A percentile compares a stretch with the other conserved stretches of the same genome.
phyloP scores from a whole-genome alignment of 2,113 vertebrate species.

The Uria lomvia region DNA sequence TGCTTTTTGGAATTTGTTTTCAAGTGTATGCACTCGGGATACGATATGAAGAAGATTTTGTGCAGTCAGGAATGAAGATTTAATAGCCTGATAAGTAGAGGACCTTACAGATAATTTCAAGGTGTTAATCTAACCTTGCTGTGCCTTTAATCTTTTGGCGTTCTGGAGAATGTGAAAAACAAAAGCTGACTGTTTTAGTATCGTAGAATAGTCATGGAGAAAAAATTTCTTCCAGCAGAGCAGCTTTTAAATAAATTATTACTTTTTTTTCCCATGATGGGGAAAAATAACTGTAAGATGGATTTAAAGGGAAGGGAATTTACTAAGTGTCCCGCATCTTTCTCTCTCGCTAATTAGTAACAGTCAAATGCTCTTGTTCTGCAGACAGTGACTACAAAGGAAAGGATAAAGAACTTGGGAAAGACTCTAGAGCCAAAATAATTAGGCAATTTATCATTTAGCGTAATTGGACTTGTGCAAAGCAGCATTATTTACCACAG shows the following conservation, averaged over 20 bases:
- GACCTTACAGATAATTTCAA: conserved; percentile 36
- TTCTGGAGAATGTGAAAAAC: conserved; percentile 8
- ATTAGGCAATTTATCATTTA: conserved; percentile 64
- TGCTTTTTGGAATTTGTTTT: neutral
- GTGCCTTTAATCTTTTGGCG: conserved; percentile 4
- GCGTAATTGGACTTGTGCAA: conserved; percentile 57
- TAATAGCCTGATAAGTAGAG: conserved; percentile 33
- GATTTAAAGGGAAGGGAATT: conserved; percentile 46
- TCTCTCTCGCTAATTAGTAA: conserved; percentile 57
- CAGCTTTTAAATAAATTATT: conserved; percentile 61
- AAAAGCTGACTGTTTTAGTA: conserved; percentile 38
- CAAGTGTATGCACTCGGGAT: neutral
- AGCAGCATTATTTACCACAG: conserved; percentile 43
- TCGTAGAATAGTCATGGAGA: conserved; percentile 19
- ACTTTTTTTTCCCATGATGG: neutral
- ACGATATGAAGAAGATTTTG: neutral
- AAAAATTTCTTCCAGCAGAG: conserved; percentile 25
- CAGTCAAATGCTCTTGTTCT: conserved; percentile 54
- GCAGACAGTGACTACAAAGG: conserved; percentile 50
- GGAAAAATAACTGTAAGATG: conserved; percentile 28
- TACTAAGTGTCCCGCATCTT: conserved; percentile 44
- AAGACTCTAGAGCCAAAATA: conserved; percentile 51
- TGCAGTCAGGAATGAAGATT: conserved; percentile 27
- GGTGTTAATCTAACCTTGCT: conserved; percentile 45
- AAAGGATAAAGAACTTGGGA: conserved; percentile 27